A percentile compares a stretch with the other conserved stretches of the same genome.
Conservation (phyloP, 2,888 invertebrate genomes). For the Diloba caeruleocephala region DNA sequence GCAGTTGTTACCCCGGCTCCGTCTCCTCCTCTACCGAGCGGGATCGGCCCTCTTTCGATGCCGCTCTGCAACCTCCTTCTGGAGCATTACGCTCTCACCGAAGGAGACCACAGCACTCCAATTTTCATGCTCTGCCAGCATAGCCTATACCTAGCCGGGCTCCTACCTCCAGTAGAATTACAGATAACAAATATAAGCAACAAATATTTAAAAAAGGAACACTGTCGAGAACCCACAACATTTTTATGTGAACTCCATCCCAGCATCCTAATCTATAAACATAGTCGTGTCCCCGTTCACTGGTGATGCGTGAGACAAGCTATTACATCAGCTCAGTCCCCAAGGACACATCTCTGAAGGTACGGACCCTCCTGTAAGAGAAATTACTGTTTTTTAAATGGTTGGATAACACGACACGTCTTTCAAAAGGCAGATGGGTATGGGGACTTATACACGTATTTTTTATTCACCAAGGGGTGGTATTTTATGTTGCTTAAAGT, state of each 20-base stretch:
- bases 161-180: too few relatives aligned
- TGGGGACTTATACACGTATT: too few relatives aligned
- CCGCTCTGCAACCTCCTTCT: too few relatives aligned
- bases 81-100: too few relatives aligned
- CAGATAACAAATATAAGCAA: neutral
- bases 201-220: neutral
- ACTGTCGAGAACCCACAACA: conserved; percentile 17
- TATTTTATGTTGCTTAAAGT: too few relatives aligned
- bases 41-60: too few relatives aligned
- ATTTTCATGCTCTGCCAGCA: too few relatives aligned
- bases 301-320: conserved; percentile 46
- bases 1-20: too few relatives aligned
- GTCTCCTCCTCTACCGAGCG: too few relatives aligned
- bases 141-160: too few relatives aligned
- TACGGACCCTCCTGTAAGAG: conserved; percentile 37
- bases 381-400: conserved; percentile 48
- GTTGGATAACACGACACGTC: conserved; percentile 32
- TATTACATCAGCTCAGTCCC: conserved; percentile 45
- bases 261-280: conserved; percentile 51
- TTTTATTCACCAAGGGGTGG: too few relatives aligned
- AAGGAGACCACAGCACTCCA: too few relatives aligned
- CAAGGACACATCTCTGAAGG: conserved; percentile 33
- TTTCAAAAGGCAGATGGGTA: neutral
- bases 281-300: conserved; percentile 35
- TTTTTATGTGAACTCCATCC: neutral